These are phyloP conservation scores for Hedya salicella DNA, from an alignment of 2,888 invertebrate species.

Conservation along the genomic window DNA sequence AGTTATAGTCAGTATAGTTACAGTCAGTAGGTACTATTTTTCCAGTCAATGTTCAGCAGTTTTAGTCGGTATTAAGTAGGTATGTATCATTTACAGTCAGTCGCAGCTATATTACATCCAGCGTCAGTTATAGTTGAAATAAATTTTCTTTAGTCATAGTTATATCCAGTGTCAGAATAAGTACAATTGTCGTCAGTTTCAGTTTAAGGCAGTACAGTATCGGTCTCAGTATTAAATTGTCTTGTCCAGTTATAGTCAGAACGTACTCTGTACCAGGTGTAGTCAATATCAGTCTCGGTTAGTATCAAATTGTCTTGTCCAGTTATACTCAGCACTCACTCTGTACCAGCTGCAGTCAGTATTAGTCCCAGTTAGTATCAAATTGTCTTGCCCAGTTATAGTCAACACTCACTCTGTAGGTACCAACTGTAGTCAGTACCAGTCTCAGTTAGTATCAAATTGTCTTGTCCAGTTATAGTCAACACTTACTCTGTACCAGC, in stretches of 20 bases:
- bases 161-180: not conserved
- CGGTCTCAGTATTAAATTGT: not conserved
- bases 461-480: no score
- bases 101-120: not conserved
- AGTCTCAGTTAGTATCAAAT: no score
- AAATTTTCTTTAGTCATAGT: no score
- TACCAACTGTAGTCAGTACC: no score
- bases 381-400: no score
- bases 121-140: not conserved
- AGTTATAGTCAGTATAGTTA: not conserved
- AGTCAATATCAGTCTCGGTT: not conserved
- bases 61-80: not conserved
- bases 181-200: not conserved
- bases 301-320: no score
- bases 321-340: no score
- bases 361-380: not conserved
- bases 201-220: not conserved
- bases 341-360: not conserved
- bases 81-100: no score
- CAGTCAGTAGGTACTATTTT: not conserved
- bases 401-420: no score
- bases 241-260: no score
- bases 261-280: no score
- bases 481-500: no score
- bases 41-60: not conserved